Evolutionary conservation across 2,888 invertebrate genomes (phyloP).

Genomic region (Encarsia formosa): DNA sequence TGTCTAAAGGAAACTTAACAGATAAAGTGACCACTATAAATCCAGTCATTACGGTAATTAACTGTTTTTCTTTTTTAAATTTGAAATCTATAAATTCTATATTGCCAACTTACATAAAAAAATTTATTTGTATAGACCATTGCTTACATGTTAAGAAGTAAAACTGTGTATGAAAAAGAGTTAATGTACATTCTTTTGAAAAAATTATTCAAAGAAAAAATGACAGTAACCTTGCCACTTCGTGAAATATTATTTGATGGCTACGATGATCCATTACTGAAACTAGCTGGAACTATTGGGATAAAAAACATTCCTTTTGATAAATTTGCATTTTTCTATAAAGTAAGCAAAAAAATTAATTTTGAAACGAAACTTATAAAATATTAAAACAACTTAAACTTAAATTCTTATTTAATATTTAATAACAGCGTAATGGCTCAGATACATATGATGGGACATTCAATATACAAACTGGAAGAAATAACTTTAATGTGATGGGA

Average conservation of each 20-base stretch:
- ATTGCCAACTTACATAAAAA: slow-evolving; percentile 2
- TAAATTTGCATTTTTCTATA: slow-evolving; percentile 82
- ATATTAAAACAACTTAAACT: neutral
- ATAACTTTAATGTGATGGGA: slow-evolving; percentile 65
- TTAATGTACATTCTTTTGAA: slow-evolving; percentile 58
- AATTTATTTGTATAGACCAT: slow-evolving; percentile 58
- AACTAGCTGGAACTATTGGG: slow-evolving; percentile 56
- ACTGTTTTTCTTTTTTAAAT: neutral
- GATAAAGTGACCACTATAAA: slow-evolving; percentile 72
- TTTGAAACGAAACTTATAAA: neutral
- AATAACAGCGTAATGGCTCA: slow-evolving; percentile 69
- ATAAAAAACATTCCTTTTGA: slow-evolving; percentile 63
- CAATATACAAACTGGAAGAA: slow-evolving; percentile 70
- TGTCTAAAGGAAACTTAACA: slow-evolving; percentile 66
- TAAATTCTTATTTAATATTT: neutral
- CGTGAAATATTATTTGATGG: slow-evolving; percentile 75
- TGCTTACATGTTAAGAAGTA: slow-evolving; percentile 57
- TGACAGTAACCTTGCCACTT: slow-evolving; percentile 63
- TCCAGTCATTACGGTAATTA: slow-evolving; percentile 67
- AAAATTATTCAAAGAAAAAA: slow-evolving; percentile 52
- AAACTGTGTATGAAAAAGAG: slow-evolving; percentile 26
- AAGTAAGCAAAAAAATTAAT: slow-evolving; percentile 54
- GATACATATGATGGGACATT: slow-evolving; percentile 71
- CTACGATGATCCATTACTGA: slow-evolving; percentile 68
- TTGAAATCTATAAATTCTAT: no score